A percentile compares a stretch with the other conserved stretches of the same genome.
Evolutionary conservation across 2,797 vertebrate species (phyloP).

Genomic region (Anguilla anguilla): DNA sequence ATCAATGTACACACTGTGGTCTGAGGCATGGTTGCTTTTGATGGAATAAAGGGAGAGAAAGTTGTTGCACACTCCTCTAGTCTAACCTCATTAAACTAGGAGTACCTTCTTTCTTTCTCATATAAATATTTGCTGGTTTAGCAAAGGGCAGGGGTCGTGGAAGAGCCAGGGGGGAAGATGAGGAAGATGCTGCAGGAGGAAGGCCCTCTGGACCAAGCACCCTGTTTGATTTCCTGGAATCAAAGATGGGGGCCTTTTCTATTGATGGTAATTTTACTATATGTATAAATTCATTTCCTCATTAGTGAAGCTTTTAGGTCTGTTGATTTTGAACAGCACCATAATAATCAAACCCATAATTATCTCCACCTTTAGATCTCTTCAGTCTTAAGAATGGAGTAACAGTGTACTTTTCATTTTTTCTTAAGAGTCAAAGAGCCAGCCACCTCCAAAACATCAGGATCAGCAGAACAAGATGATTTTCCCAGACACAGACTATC

Average conservation of each 20-base stretch:
- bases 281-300: not conserved
- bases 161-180: conserved; percentile 84
- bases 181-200: conserved; percentile 85
- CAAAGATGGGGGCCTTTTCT: conserved; percentile 94
- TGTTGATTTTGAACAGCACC: not conserved
- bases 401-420: conserved; percentile 33
- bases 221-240: conserved; percentile 97
- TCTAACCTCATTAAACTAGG: not conserved
- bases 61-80: not conserved
- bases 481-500: conserved; percentile 75
- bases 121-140: conserved; percentile 49
- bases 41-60: not conserved
- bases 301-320: not conserved
- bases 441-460: conserved; percentile 72
- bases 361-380: not conserved
- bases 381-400: not conserved
- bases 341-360: not conserved
- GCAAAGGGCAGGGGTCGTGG: conserved; percentile 89
- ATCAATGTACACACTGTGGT: not conserved
- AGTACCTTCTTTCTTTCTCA: not conserved
- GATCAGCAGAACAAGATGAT: conserved; percentile 70
- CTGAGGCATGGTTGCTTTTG: not conserved
- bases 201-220: conserved; percentile 97
- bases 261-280: conserved; percentile 80
- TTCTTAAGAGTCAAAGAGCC: conserved; percentile 82